A percentile compares a stretch with the other conserved stretches of the same genome.
Conservation (phyloP, 64 coral and sea anemone species). For the Stichodactyla mertensii region DNA sequence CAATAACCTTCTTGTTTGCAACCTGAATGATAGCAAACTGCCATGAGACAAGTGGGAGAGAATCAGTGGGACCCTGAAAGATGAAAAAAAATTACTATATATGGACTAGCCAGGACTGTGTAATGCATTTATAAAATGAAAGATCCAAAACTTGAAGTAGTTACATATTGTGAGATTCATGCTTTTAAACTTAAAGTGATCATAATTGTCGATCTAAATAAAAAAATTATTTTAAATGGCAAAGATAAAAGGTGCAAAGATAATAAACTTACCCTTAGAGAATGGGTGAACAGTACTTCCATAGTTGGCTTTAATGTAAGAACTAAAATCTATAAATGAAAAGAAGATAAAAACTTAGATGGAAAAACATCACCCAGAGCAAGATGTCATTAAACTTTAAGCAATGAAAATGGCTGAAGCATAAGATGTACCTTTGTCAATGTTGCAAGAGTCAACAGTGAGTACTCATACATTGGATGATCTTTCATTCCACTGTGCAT, state of each 20-base stretch:
- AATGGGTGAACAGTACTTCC: constrained; percentile 86
- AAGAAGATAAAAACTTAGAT: neutral
- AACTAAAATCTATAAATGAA: constrained; percentile 65
- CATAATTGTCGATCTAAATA: too few relatives aligned
- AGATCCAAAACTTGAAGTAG: too few relatives aligned
- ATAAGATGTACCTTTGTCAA: constrained; percentile 69
- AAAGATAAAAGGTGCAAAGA: neutral
- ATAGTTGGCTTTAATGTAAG: constrained; percentile 83
- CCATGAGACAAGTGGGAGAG: constrained; percentile 85
- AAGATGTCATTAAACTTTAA: too few relatives aligned
- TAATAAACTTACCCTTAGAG: constrained; percentile 52
- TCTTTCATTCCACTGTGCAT: constrained; percentile 83
- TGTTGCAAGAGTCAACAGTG: constrained; percentile 82
- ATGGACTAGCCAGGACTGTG: neutral
- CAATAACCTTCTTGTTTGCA: constrained; percentile 67
- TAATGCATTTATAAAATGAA: too few relatives aligned
- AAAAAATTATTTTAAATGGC: neutral
- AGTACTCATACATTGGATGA: constrained; percentile 76
- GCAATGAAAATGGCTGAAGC: too few relatives aligned
- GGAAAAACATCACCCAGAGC: neutral
- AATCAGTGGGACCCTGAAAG: constrained; percentile 61
- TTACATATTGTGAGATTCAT: too few relatives aligned
- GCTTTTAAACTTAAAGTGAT: too few relatives aligned
- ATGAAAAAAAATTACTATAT: neutral
- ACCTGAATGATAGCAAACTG: constrained; percentile 98